Evolutionary conservation across 1,140 invertebrate species (phyloP).

Genomic region (Drosophila malerkotliana): DNA sequence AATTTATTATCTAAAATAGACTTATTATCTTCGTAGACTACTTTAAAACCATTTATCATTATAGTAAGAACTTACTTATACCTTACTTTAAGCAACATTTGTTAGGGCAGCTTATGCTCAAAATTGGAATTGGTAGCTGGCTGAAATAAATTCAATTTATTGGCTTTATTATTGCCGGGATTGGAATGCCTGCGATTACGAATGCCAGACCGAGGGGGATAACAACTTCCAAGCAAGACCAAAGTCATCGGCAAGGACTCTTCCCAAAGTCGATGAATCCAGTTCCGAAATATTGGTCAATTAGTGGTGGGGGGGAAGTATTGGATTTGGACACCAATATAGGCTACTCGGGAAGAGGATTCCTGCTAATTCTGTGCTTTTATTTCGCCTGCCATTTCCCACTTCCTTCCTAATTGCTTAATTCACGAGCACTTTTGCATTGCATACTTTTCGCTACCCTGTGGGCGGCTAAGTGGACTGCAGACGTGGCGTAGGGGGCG

Average conservation of each 20-base stretch:
- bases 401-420: slow-evolving; percentile 58
- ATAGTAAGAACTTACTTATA: neutral
- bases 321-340: slow-evolving; percentile 25
- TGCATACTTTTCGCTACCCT: slow-evolving; percentile 27
- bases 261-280: slow-evolving; percentile 19
- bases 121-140: slow-evolving; percentile 46
- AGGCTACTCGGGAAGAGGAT: slow-evolving; percentile 10
- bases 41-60: neutral
- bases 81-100: neutral
- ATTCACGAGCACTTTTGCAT: slow-evolving; percentile 57
- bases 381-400: slow-evolving; percentile 13
- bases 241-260: neutral
- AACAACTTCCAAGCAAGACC: slow-evolving; percentile 3
- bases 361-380: slow-evolving; percentile 37
- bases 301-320: slow-evolving; percentile 22
- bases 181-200: slow-evolving; percentile 49
- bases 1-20: too few species aligned
- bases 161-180: slow-evolving; percentile 50
- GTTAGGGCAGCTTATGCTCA: slow-evolving; percentile 43
- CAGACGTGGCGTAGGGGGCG: slow-evolving; percentile 4
- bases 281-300: slow-evolving; percentile 43
- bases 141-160: slow-evolving; percentile 74
- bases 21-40: too few species aligned
- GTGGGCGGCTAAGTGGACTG: neutral
- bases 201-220: slow-evolving; percentile 22